These are phyloP conservation scores for Phytoseiulus persimilis DNA, from an alignment of 2,888 invertebrate genomes.

Conservation along the genomic window DNA sequence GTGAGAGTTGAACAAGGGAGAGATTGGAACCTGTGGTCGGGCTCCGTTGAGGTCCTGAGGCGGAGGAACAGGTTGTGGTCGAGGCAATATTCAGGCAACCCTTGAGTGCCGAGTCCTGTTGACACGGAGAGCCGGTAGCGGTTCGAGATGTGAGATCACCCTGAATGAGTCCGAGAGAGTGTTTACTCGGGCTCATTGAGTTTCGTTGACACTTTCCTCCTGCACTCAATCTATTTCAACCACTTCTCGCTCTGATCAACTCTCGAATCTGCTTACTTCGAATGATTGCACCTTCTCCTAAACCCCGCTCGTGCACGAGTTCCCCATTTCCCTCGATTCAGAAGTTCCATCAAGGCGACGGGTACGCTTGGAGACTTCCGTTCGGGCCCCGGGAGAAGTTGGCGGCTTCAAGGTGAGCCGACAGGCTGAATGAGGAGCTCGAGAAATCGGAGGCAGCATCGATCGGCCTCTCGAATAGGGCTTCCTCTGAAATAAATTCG, in stretches of 20 bases:
- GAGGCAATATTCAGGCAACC: background rate
- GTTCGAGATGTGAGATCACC: background rate
- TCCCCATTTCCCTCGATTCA: background rate
- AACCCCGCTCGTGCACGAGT: background rate
- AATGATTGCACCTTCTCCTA: background rate
- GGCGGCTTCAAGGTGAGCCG: too few relatives aligned
- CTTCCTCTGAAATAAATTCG: background rate
- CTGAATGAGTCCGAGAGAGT: background rate
- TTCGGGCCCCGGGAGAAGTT: too few relatives aligned
- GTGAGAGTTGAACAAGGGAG: constrained; percentile 5
- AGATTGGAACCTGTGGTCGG: background rate
- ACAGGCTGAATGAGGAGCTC: background rate
- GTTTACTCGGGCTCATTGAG: background rate
- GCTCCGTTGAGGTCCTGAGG: background rate
- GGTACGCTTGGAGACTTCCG: too few relatives aligned
- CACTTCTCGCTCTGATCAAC: background rate
- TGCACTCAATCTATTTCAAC: background rate
- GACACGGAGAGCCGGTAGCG: background rate
- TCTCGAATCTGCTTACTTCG: background rate
- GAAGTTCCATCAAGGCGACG: too few relatives aligned
- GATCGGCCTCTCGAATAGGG: background rate
- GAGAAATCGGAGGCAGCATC: background rate
- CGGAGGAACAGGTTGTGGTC: background rate
- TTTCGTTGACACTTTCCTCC: background rate
- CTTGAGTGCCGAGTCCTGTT: background rate